Conservation (phyloP, 2,888 invertebrate species). For the Drosophila recens region DNA sequence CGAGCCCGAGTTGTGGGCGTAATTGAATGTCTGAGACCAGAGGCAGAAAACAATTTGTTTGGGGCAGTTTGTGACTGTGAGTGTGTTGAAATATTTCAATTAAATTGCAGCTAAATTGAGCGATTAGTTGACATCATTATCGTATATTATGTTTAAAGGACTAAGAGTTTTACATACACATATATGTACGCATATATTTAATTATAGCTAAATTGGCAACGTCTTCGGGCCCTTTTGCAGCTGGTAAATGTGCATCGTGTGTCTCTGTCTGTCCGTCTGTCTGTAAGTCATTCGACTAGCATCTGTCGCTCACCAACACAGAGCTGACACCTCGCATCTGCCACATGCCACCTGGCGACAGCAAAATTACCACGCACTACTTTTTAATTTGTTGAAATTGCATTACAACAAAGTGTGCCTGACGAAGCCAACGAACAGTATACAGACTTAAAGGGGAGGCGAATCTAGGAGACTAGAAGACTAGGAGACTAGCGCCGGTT, state of each 20-base stretch:
- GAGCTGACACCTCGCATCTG: not conserved
- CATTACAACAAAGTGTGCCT: constrained; percentile 49
- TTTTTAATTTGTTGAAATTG: constrained; percentile 78
- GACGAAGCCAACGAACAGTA: constrained; percentile 17
- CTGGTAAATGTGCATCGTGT: constrained; percentile 6
- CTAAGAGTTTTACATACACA: too few species aligned
- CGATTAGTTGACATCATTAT: constrained; percentile 32
- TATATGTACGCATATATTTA: constrained; percentile 8
- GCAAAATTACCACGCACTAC: constrained; percentile 61
- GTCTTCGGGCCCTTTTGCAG: constrained; percentile 3
- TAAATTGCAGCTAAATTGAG: constrained; percentile 32
- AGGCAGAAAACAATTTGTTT: constrained; percentile 9
- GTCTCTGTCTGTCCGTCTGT: not conserved
- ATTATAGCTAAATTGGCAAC: constrained; percentile 38
- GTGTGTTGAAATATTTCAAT: constrained; percentile 24
- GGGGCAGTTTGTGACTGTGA: not conserved
- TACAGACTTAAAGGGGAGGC: not conserved
- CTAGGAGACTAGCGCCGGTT: not conserved
- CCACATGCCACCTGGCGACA: constrained; percentile 22
- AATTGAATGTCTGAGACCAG: constrained; percentile 13
- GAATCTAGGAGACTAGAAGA: not conserved
- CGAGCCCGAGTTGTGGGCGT: not conserved
- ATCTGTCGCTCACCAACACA: not conserved
- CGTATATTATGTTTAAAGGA: constrained; percentile 28
- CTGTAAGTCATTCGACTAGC: not conserved